Conservation (phyloP, 2,113 vertebrate species). For the Meriones unguiculatus region DNA sequence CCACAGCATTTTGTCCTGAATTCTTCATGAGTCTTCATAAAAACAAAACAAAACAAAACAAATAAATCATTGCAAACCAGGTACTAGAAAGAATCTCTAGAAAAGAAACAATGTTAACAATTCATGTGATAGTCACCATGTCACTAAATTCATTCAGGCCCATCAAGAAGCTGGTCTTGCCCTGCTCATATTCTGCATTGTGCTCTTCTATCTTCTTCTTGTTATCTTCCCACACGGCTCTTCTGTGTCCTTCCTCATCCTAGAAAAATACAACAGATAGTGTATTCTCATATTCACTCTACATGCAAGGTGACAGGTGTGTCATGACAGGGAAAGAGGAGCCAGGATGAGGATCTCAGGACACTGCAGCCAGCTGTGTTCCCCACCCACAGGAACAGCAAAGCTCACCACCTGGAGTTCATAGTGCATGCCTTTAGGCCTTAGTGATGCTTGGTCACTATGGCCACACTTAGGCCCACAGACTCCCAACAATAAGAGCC, state of each 20-base stretch:
- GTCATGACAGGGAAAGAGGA: neutral
- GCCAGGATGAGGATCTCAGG: neutral
- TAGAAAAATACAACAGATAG: constrained; percentile 69
- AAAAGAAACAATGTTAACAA: no score
- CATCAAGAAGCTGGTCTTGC: constrained; percentile 91
- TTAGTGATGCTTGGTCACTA: neutral
- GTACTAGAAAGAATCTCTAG: neutral
- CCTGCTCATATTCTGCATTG: constrained; percentile 94
- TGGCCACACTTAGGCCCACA: neutral
- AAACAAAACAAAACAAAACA: neutral
- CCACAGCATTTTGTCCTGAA: neutral
- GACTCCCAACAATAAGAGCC: neutral
- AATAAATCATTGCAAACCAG: neutral
- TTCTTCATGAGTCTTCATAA: neutral
- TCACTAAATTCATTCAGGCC: constrained; percentile 98
- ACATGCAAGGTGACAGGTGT: no score
- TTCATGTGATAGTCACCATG: constrained; percentile 89
- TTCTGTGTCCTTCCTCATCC: constrained; percentile 94
- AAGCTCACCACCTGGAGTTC: neutral
- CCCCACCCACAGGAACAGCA: no score
- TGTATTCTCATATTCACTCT: neutral
- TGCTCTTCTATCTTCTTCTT: constrained; percentile 94
- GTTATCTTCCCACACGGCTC: constrained; percentile 97
- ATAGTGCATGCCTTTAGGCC: neutral
- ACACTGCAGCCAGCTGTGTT: no score